These are phyloP conservation scores for Acropternis orthonyx DNA, from an alignment of 2,797 vertebrate genomes.

Conservation along the genomic window DNA sequence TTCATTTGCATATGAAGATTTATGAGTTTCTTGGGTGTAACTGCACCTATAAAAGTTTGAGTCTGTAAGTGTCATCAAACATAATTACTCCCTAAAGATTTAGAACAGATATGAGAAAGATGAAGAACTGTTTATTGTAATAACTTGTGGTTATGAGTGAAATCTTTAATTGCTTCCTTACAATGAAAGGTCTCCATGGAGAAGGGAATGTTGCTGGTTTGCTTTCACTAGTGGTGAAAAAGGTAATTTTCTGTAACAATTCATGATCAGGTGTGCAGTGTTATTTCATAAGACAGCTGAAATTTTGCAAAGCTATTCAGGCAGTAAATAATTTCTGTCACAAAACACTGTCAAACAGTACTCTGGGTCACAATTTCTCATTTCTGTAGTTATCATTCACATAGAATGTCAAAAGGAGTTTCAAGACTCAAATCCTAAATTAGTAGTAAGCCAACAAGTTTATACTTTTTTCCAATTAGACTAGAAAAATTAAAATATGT, in stretches of 20 bases:
- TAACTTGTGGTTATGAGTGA: not conserved
- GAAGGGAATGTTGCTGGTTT: constrained; percentile 23
- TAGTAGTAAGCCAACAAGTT: not conserved
- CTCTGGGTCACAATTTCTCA: not conserved
- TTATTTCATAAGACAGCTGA: constrained; percentile 31
- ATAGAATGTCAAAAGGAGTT: not conserved
- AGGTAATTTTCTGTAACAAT: constrained; percentile 24
- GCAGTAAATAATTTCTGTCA: not conserved
- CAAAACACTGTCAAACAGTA: not conserved
- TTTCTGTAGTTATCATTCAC: not conserved
- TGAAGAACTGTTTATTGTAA: not conserved
- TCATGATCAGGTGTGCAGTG: not conserved
- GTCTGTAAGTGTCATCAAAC: constrained; percentile 27
- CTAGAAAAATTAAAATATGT: not conserved
- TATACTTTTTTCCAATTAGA: not conserved
- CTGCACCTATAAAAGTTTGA: not conserved
- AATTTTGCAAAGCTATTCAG: constrained; percentile 40
- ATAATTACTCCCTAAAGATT: constrained; percentile 7
- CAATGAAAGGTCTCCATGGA: constrained; percentile 12
- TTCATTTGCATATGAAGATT: not conserved
- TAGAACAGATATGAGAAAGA: not conserved
- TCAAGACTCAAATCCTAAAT: not conserved
- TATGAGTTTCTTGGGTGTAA: constrained; percentile 19
- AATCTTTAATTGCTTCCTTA: constrained; percentile 58
- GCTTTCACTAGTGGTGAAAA: constrained; percentile 38